These are phyloP conservation scores for Zapus hudsonius DNA, from an alignment of 2,113 vertebrate species.

Conservation along the genomic window DNA sequence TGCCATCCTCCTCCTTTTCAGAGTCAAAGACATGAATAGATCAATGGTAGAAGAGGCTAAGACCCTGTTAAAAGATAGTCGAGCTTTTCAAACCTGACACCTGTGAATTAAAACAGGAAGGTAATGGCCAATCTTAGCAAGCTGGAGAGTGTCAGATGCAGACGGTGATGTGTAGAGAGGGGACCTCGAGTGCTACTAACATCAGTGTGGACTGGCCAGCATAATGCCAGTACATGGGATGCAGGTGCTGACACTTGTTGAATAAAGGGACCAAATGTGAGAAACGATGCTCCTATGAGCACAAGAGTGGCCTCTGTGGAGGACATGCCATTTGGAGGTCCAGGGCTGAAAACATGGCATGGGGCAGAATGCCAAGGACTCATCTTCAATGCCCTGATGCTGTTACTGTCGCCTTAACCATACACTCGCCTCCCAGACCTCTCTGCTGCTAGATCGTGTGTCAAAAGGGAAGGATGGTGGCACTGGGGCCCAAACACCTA, in stretches of 20 bases:
- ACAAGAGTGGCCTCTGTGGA: neutral
- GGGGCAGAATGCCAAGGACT: neutral
- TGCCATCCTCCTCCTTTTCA: neutral
- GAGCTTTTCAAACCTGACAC: neutral
- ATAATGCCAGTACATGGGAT: neutral
- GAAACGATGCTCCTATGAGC: neutral
- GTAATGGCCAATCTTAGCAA: neutral
- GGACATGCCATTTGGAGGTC: neutral
- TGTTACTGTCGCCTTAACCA: neutral
- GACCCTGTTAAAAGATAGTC: neutral
- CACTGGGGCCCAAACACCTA: neutral
- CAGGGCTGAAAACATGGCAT: neutral
- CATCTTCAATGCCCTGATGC: neutral
- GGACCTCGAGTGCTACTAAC: fast-evolving
- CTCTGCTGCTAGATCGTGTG: neutral
- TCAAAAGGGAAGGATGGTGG: neutral
- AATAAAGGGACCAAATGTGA: neutral
- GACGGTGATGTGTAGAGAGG: neutral
- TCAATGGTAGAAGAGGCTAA: neutral
- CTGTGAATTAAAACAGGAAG: neutral
- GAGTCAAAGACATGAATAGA: neutral
- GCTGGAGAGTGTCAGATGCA: neutral
- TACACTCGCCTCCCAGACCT: neutral
- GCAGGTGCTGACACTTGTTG: neutral
- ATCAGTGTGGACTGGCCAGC: neutral